Base-by-base conservation (phyloP, 2,113 vertebrate genomes). In the Lipotes vexillifer region DNA sequence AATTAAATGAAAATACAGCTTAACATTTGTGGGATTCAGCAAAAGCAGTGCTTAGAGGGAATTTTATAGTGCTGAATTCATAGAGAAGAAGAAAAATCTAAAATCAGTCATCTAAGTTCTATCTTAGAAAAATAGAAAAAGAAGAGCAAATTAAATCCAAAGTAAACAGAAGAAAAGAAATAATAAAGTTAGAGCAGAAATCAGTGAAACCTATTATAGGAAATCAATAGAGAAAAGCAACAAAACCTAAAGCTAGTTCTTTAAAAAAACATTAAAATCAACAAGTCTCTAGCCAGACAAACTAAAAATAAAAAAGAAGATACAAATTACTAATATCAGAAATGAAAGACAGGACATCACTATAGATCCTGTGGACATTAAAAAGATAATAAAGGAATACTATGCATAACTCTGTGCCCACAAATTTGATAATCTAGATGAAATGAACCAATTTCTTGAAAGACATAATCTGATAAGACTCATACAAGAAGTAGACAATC, bases 41-140 rank as follows among this genome's bases (percentile, higher is more conserved):
- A 80, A 89, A 97, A 90, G 38, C 71, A 90, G 11, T 80, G 29
- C 41, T 78, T 78, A 59, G 3, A 74, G 25, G 46, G 5, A 94
- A 84, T 86, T 65, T 65, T 89, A 55, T 18, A 94, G 33, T 15
- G 72, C 0, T 92, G 49, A 89, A 69, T 89, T 20, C 2, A 78
- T 38, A 93, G 44, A 85, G 89, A 68, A 93, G 36, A 93, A 78
- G 27, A 66, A 85, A 69, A 55, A 88, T 83, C 49, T 94, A 78
- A 80, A 95, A 80, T 93, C 65, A 93, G n/a, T 77, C 92, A 75
- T 52, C 6, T 90, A 89, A 93, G 8, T 85, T 59, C 52, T 71
- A 81, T 25, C 29, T 81, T 41, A 81, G 46, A 15, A 85, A 92
- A 89, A 20, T 80, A 93, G 55, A 69, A 88, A 65, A 77, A 57